Percentiles rank a stretch among this genome's conserved stretches.
Conservation (phyloP, 53 echinoderm and acorn worm species). For the Temnopleurus reevesii region DNA sequence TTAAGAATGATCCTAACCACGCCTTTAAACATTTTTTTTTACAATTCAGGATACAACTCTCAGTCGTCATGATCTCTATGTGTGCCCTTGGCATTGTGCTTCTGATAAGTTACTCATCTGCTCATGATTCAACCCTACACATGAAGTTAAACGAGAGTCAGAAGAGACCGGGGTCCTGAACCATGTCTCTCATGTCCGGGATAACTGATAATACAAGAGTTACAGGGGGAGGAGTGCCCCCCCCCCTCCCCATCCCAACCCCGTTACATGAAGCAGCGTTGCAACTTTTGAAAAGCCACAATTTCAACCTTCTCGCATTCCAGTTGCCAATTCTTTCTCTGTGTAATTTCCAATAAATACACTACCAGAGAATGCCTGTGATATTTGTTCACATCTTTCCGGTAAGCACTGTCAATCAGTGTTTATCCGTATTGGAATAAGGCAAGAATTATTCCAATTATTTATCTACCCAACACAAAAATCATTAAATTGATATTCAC, state of each 20-base stretch:
- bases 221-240: not conserved
- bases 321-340: not conserved
- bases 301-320: not conserved
- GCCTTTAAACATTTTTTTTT: not conserved
- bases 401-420: not conserved
- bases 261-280: too few relatives aligned
- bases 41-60: not conserved
- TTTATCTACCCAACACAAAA: not conserved
- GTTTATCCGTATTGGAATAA: not conserved
- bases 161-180: not conserved
- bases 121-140: constrained; percentile 13
- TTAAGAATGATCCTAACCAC: not conserved
- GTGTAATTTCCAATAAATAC: not conserved
- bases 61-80: not conserved
- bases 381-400: not conserved
- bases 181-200: not conserved
- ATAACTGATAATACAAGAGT: not conserved
- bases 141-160: constrained; percentile 24
- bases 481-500: not conserved
- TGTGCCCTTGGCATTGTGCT: constrained; percentile 19
- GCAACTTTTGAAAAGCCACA: too few relatives aligned
- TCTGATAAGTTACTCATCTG: not conserved
- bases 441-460: too few relatives aligned
- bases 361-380: too few relatives aligned
- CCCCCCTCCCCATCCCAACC: not conserved